These are phyloP conservation scores for Mylabris sibirica DNA, from an alignment of 2,888 invertebrate species.

Conservation along the genomic window DNA sequence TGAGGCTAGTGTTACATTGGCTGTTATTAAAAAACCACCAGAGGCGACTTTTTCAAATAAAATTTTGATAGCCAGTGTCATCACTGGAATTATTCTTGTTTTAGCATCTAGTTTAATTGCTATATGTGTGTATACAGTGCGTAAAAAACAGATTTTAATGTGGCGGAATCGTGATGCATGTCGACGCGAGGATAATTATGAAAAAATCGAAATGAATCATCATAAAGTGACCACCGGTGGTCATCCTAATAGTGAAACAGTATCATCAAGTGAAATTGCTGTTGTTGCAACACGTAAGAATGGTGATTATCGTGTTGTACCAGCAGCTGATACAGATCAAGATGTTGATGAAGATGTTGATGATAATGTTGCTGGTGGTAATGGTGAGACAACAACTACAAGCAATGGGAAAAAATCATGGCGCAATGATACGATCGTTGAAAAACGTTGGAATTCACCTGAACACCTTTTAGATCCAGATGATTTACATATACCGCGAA, in stretches of 20 bases:
- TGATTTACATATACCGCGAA: slow-evolving; percentile 66
- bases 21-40: slow-evolving; percentile 72
- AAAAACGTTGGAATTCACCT: slow-evolving; percentile 50
- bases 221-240: slow-evolving; percentile 61
- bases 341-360: slow-evolving; percentile 70
- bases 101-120: slow-evolving; percentile 72
- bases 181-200: slow-evolving; percentile 71
- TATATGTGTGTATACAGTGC: slow-evolving; percentile 68
- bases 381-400: slow-evolving; percentile 13
- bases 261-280: slow-evolving; percentile 43
- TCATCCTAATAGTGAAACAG: slow-evolving; percentile 45
- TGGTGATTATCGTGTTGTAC: slow-evolving; percentile 77
- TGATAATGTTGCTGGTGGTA: slow-evolving; percentile 52
- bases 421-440: slow-evolving; percentile 41
- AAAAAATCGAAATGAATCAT: slow-evolving; percentile 80
- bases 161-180: slow-evolving; percentile 59
- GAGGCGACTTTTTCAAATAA: slow-evolving; percentile 68
- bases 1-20: slow-evolving; percentile 76
- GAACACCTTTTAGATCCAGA: slow-evolving; percentile 49
- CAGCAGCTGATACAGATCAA: slow-evolving; percentile 68
- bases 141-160: slow-evolving; percentile 70
- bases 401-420: slow-evolving; percentile 38
- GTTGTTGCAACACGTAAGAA: slow-evolving; percentile 65
- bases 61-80: slow-evolving; percentile 72
- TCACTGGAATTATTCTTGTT: slow-evolving; percentile 72